Base-by-base conservation (phyloP, 2,888 invertebrate genomes). In the Hydrotaea diabolus region DNA sequence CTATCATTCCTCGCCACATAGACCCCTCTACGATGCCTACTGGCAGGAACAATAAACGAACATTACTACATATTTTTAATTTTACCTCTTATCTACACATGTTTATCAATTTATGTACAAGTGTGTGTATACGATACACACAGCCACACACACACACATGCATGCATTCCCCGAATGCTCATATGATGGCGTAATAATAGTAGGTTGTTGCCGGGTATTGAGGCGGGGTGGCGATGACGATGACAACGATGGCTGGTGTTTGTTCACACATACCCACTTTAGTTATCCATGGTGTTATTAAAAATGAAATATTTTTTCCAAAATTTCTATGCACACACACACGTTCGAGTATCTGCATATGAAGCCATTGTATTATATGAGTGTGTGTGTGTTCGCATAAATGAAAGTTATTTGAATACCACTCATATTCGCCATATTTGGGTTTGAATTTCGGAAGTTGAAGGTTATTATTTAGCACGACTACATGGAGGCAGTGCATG, bases 401-500 rank as follows among this genome's bases (percentile, higher is more conserved):
- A 57, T 17, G 57, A 19, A 57, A 57, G 21, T 21, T 23, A 57
- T 57, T 57, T 19, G 23, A 57, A 57, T 57, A 23, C 21, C 57
- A 57, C 23, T 57, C 19, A 57, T 57, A 57, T 57, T 57, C n/a
- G 1, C 23, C 57, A 57, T 23, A 23, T 57, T 57, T 57, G n/a
- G 57, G 23, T 57, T 57, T 17, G 57, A 21, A 57, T 57, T 57
- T 57, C 21, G 57, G 21, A 57, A 21, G 57, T 57, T 57, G 57
- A 57, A 57, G 57, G 57, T 57, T 57, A 23, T 21, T 57, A 31
- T 31, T 31, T 31, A n/a, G 57, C 21, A 21, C 17, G n/a, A 49
- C 17, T 53, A 73, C 73, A 73, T 26, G 21, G 15, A n/a, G 17
- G 17, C 36, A 73, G n/a, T n/a, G n/a, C 13, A 23, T 26, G 5